These are phyloP conservation scores for Sinohyriopsis cumingii DNA, from an alignment of 2,888 invertebrate genomes.

Conservation along the genomic window DNA sequence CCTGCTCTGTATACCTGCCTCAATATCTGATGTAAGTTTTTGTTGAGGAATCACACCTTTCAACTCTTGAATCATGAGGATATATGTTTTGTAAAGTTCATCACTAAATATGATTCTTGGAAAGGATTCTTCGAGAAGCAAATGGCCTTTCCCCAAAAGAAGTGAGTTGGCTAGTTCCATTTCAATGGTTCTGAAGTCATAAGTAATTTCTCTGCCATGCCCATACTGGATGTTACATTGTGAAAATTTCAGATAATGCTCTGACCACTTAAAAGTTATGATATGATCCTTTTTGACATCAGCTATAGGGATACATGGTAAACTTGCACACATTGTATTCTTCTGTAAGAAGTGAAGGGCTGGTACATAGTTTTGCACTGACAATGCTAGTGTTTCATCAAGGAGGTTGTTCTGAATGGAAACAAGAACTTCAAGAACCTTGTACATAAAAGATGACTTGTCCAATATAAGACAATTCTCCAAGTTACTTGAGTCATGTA, in stretches of 20 bases:
- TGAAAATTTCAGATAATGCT: slow-evolving; percentile 21
- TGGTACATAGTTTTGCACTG: slow-evolving; percentile 5
- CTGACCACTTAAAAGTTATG: slow-evolving; percentile 15
- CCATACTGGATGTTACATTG: slow-evolving; percentile 31
- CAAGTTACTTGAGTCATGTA: too few species aligned
- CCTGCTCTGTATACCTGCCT: slow-evolving; percentile 17
- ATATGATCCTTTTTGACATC: slow-evolving; percentile 19
- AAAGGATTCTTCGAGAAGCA: slow-evolving; percentile 16
- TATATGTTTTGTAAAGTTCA: slow-evolving; percentile 40
- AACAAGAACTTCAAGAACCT: slow-evolving; percentile 21
- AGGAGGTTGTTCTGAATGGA: slow-evolving; percentile 37
- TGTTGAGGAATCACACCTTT: slow-evolving; percentile 20
- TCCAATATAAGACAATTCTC: slow-evolving; percentile 27
- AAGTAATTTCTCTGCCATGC: slow-evolving; percentile 22
- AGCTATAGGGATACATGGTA: slow-evolving; percentile 14
- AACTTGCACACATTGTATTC: slow-evolving; percentile 2
- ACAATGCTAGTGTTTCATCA: slow-evolving; percentile 15
- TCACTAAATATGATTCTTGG: slow-evolving; percentile 36
- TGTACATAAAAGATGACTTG: slow-evolving; percentile 17
- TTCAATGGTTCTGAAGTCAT: slow-evolving; percentile 40
- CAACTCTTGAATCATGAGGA: slow-evolving; percentile 22
- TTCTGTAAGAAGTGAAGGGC: slow-evolving; percentile 20
- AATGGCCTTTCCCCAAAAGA: slow-evolving; percentile 20
- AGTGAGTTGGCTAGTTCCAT: slow-evolving; percentile 23
- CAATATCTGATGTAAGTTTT: slow-evolving; percentile 25